Percentiles rank a stretch among this genome's conserved stretches.
Conservation (phyloP, 2,797 vertebrate genomes). For the Alfaro cultratus region DNA sequence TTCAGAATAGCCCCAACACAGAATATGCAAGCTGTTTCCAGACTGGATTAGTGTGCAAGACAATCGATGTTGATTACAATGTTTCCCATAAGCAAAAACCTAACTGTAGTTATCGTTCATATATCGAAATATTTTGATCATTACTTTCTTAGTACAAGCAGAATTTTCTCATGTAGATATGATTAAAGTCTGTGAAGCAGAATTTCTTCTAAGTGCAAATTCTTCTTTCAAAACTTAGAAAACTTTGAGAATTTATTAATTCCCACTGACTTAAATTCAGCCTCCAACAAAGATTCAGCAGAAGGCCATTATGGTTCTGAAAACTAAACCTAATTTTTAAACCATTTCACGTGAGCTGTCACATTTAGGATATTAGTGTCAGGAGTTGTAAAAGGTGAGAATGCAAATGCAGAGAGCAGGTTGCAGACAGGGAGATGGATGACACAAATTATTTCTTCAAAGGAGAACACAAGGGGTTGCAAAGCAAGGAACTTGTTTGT, state of each 20-base stretch:
- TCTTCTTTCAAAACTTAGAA: constrained; percentile 13
- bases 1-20: not conserved
- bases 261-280: constrained; percentile 8
- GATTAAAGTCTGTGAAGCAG: constrained; percentile 5
- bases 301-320: constrained; percentile 12
- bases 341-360: constrained; percentile 12
- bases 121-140: constrained; percentile 22
- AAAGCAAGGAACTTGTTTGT: not conserved
- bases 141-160: not conserved
- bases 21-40: constrained; percentile 2
- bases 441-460: not conserved
- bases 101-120: not conserved
- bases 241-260: constrained; percentile 10
- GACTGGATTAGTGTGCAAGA: not conserved
- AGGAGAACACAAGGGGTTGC: not conserved
- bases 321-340: constrained; percentile 8
- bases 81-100: not conserved
- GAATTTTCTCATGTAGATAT: not conserved
- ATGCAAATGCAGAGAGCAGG: not conserved
- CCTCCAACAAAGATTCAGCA: constrained; percentile 1
- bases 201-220: constrained; percentile 16
- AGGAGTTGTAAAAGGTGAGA: not conserved
- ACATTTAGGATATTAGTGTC: constrained; percentile 21
- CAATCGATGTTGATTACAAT: not conserved
- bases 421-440: not conserved